A percentile compares a stretch with the other conserved stretches of the same genome.
Evolutionary conservation across 30 jellyfish, hydroid and myxozoan genomes (phyloP).

Genomic region (Aurelia aurita complex sp. Pacific): DNA sequence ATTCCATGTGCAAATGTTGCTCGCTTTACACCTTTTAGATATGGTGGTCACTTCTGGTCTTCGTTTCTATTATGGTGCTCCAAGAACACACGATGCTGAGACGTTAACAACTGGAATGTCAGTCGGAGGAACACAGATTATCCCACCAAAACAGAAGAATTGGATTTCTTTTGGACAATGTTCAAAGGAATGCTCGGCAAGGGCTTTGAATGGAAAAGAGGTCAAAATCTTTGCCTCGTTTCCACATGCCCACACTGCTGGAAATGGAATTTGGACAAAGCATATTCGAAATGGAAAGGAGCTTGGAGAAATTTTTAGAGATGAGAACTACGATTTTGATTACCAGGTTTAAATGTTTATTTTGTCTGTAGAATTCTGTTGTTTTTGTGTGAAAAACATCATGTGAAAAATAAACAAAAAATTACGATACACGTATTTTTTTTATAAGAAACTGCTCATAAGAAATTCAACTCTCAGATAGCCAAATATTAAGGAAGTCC

Average conservation of each 20-base stretch:
- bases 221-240: conserved; percentile 60
- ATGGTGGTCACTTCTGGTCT: conserved; percentile 22
- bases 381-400: no score
- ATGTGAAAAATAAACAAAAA: no score
- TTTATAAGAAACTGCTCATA: no score
- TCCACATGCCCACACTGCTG: conserved; percentile 68
- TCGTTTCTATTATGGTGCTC: conserved; percentile 28
- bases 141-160: conserved; percentile 23
- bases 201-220: neutral
- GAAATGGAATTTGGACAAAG: conserved; percentile 66
- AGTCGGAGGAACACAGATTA: neutral
- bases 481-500: no score
- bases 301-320: conserved; percentile 43
- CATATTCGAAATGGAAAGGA: conserved; percentile 61
- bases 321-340: conserved; percentile 56
- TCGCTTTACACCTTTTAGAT: neutral
- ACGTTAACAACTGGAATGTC: conserved; percentile 14
- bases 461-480: no score
- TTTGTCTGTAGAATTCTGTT: no score
- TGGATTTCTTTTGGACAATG: conserved; percentile 28
- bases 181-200: conserved; percentile 5
- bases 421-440: no score
- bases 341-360: conserved; percentile 33
- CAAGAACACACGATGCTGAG: conserved; percentile 25
- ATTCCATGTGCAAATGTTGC: no score